Evolutionary conservation across 2,888 invertebrate genomes (phyloP).

Genomic region (Lepidocyrtinus sp.): DNA sequence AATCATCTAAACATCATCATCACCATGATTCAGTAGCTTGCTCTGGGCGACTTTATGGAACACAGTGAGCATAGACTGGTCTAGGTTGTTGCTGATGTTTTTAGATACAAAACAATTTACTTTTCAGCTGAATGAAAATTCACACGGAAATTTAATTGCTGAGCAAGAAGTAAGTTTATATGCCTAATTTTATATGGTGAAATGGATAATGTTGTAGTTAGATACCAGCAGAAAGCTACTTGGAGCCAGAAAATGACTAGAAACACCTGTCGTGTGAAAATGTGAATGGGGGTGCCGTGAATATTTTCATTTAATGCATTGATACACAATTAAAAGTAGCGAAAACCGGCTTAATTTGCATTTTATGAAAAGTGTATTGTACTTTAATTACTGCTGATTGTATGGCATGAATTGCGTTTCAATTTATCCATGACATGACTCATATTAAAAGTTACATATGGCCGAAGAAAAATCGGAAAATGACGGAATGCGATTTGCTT

Average conservation of each 20-base stretch:
- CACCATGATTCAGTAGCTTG: not conserved
- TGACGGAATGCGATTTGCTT: too few relatives aligned
- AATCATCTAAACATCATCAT: not conserved
- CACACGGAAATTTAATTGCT: not conserved
- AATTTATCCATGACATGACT: too few relatives aligned
- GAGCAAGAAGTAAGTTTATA: not conserved
- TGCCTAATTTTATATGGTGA: not conserved
- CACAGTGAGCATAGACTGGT: too few relatives aligned
- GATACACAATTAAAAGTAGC: not conserved
- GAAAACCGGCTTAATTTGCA: not conserved
- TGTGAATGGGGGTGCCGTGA: not conserved
- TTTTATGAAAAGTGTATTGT: not conserved
- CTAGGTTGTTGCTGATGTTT: too few relatives aligned
- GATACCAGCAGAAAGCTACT: not conserved
- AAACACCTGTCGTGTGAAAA: not conserved
- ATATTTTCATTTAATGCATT: not conserved
- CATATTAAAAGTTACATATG: too few relatives aligned
- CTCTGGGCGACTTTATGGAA: not conserved
- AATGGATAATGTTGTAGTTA: not conserved
- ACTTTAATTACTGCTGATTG: not conserved
- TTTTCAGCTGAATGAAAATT: not conserved
- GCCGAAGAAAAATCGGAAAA: too few relatives aligned
- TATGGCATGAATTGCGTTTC: too few relatives aligned
- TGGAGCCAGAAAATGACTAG: not conserved
- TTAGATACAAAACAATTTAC: not conserved